A percentile compares a stretch with the other conserved stretches of the same genome.
These are phyloP conservation scores for Pachypeltis micranthus DNA, from an alignment of 1,140 invertebrate species.

Conservation along the genomic window DNA sequence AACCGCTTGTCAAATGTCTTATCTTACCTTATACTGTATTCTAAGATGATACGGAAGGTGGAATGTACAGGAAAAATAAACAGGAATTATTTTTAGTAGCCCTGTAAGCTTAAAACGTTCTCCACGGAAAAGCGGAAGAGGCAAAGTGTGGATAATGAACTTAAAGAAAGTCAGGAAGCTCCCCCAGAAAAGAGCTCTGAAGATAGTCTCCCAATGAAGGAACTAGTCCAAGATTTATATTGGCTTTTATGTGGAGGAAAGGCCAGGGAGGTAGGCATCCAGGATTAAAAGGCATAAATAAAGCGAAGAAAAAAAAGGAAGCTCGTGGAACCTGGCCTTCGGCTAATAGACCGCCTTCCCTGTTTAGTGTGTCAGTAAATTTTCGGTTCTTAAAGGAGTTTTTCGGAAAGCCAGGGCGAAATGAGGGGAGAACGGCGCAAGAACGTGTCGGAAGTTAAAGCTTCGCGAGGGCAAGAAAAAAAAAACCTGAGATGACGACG, in stretches of 20 bases:
- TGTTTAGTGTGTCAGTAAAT: conserved; percentile 15
- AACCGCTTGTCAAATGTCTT: too few relatives aligned
- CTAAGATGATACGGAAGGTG: too few relatives aligned
- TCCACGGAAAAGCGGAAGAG: neutral
- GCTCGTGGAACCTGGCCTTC: neutral
- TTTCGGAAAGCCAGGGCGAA: neutral
- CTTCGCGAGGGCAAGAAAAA: neutral
- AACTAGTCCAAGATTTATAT: conserved; percentile 13
- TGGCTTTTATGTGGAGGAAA: conserved; percentile 19
- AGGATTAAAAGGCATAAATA: conserved; percentile 18
- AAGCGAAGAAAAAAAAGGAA: conserved; percentile 10
- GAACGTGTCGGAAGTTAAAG: neutral
- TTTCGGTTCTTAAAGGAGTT: neutral
- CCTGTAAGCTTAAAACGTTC: neutral
- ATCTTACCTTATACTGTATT: too few relatives aligned
- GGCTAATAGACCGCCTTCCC: conserved; percentile 14
- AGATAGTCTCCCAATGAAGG: conserved; percentile 13
- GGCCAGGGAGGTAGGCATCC: neutral
- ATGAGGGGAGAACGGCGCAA: neutral
- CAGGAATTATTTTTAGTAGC: neutral
- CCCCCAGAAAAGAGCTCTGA: neutral
- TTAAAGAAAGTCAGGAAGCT: neutral
- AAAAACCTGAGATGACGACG: too few relatives aligned
- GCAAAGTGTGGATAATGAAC: neutral
- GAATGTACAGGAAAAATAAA: too few relatives aligned